phyloP scores from a whole-genome alignment of 2,888 invertebrate species.

The Ectobius pallidus region DNA sequence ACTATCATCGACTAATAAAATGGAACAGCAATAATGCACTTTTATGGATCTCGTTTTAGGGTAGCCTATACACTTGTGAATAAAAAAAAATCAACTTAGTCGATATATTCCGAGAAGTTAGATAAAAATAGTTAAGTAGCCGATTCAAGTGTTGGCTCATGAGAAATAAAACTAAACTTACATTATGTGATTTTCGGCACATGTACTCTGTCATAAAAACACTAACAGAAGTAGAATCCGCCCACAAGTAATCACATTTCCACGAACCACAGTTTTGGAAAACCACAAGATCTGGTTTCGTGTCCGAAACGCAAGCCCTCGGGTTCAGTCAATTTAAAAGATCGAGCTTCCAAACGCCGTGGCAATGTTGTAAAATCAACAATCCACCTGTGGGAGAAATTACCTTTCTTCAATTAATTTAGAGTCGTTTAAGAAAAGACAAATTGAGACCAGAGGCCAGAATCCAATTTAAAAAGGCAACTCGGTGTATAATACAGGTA shows the following conservation, averaged over 20 bases:
- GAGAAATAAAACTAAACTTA: no score
- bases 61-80: no score
- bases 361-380: conserved; percentile 1
- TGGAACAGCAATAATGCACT: no score
- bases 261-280: conserved; percentile 2
- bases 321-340: neutral
- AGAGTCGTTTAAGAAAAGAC: conserved; percentile 11
- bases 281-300: conserved; percentile 3
- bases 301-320: neutral
- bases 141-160: no score
- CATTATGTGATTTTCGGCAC: no score
- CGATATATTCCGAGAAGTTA: no score
- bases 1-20: no score
- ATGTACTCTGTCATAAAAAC: no score
- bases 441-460: conserved; percentile 4
- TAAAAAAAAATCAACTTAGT: no score
- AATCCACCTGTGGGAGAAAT: neutral
- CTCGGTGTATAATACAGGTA: no score
- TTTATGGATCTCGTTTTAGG: no score
- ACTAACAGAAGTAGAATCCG: neutral
- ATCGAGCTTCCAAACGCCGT: neutral
- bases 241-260: neutral
- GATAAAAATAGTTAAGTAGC: no score
- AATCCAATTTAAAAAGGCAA: neutral
- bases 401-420: neutral